phyloP scores from a whole-genome alignment of 2,113 vertebrate genomes.

The Pollimyrus isidori region DNA sequence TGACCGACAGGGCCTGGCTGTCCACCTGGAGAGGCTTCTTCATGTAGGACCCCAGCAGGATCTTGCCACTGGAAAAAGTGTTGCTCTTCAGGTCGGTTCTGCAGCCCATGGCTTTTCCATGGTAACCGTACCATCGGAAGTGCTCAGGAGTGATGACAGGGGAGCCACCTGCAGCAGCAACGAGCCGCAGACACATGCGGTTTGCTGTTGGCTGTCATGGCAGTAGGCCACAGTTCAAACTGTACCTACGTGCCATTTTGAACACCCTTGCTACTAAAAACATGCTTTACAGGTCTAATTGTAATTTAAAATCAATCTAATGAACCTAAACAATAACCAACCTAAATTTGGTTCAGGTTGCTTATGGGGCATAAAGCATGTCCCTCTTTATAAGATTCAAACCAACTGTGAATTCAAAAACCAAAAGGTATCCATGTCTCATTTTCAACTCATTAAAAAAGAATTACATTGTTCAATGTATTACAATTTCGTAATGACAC shows the following conservation, averaged over 20 bases:
- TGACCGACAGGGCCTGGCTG: conserved; percentile 48
- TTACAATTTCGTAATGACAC: not conserved
- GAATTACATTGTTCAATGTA: not conserved
- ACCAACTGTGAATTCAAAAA: not conserved
- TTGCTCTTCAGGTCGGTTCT: conserved; percentile 39
- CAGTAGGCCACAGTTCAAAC: not conserved
- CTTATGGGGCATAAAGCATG: not conserved
- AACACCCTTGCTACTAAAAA: not conserved
- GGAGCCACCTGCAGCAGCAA: conserved; percentile 13
- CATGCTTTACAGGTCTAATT: not conserved
- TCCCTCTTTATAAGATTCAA: not conserved
- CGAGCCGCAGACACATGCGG: not conserved
- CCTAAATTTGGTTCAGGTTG: not conserved
- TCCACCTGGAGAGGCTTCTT: conserved; percentile 60
- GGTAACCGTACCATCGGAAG: conserved; percentile 58
- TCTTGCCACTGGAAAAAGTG: conserved; percentile 49
- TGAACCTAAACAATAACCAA: not conserved
- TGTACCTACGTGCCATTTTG: not conserved
- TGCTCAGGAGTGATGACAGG: conserved; percentile 46
- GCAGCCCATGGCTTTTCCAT: conserved; percentile 49
- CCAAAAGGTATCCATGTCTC: not conserved
- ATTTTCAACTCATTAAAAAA: not conserved
- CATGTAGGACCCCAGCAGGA: conserved; percentile 59
- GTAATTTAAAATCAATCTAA: not conserved
- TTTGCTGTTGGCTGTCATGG: not conserved